phyloP scores from a whole-genome alignment of 2,888 invertebrate species.

The Scaptomyza reducta region DNA sequence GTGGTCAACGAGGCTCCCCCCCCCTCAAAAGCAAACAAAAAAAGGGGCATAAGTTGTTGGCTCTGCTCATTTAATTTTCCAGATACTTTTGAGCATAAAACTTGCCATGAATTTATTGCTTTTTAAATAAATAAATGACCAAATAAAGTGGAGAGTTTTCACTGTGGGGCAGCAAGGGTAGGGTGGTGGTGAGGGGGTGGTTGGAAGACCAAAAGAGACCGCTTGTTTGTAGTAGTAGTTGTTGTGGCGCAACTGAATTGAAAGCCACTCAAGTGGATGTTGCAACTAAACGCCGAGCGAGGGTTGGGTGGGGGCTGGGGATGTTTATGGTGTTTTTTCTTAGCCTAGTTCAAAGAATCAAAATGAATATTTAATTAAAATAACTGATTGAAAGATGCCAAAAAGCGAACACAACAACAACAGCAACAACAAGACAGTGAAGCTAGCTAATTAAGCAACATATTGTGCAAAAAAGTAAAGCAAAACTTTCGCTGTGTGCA shows the following conservation, averaged over 20 bases:
- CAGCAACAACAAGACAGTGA: too few species aligned
- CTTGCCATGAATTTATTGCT: constrained; percentile 82
- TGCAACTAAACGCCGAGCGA: constrained; percentile 42
- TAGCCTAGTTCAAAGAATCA: constrained; percentile 41
- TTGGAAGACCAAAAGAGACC: constrained; percentile 6
- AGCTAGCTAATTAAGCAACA: constrained; percentile 15
- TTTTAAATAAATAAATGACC: constrained; percentile 82
- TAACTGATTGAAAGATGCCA: constrained; percentile 51
- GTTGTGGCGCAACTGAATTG: constrained; percentile 81
- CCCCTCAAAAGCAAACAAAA: constrained; percentile 16
- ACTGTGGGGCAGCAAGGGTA: not conserved
- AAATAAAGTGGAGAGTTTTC: constrained; percentile 71
- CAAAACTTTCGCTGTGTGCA: constrained; percentile 13
- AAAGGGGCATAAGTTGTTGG: constrained; percentile 17
- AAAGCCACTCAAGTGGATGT: constrained; percentile 80
- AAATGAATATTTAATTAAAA: constrained; percentile 78
- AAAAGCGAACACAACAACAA: not conserved
- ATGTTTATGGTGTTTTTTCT: too few species aligned
- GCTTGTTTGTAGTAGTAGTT: constrained; percentile 48
- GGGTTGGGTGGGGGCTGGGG: too few species aligned
- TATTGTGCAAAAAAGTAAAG: constrained; percentile 16
- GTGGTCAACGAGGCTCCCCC: constrained; percentile 23
- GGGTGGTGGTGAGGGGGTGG: not conserved
- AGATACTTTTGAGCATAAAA: constrained; percentile 76
- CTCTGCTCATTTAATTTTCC: constrained; percentile 79